phyloP scores from a whole-genome alignment of 2,113 vertebrate species.

The Seriola dumerili region DNA sequence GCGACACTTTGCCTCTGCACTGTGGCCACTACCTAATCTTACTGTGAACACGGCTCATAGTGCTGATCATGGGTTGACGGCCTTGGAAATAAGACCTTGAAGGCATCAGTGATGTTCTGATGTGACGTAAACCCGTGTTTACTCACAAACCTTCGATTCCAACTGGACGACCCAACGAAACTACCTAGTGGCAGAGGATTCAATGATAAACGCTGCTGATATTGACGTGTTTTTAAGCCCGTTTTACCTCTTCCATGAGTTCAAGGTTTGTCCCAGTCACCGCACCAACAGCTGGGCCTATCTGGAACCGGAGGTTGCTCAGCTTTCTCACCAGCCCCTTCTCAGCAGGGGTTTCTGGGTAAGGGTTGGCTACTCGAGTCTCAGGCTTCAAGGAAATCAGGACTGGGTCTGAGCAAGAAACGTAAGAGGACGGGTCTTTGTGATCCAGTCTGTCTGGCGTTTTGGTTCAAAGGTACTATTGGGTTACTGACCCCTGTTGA shows the following conservation, averaged over 20 bases:
- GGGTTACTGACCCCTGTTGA: conserved; percentile 88
- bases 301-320: conserved; percentile 48
- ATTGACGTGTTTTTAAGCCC: too few relatives aligned
- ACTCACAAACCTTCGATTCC: too few relatives aligned
- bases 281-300: neutral
- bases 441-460: neutral
- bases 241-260: conserved; percentile 59
- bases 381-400: conserved; percentile 90
- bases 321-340: conserved; percentile 11
- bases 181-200: too few relatives aligned
- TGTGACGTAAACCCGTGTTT: too few relatives aligned
- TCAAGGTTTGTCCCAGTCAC: conserved; percentile 14
- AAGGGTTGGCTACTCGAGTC: conserved; percentile 71
- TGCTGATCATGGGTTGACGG: too few relatives aligned
- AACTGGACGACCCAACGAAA: too few relatives aligned
- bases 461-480: neutral
- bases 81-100: too few relatives aligned
- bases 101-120: too few relatives aligned
- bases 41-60: too few relatives aligned
- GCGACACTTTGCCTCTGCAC: too few relatives aligned
- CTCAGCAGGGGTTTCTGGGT: conserved; percentile 66
- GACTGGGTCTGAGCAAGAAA: conserved; percentile 81
- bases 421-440: neutral
- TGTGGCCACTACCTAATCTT: too few relatives aligned
- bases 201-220: too few relatives aligned